Conservation (phyloP, 2,888 invertebrate genomes). For the Drosophila seclusa region DNA sequence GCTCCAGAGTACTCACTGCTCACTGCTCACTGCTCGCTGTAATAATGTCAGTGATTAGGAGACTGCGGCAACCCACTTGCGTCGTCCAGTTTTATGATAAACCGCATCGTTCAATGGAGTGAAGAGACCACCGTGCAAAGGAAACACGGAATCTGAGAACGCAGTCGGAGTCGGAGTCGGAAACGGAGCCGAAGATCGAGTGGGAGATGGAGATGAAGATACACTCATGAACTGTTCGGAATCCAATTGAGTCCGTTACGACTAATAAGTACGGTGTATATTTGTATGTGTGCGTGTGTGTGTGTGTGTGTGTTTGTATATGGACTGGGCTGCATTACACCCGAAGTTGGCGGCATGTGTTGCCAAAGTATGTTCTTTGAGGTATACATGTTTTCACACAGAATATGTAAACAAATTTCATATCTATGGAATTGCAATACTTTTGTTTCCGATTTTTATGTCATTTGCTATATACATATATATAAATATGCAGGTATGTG, state of each 20-base stretch:
- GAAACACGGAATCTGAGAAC: neutral
- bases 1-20: slow-evolving; percentile 45
- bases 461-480: neutral
- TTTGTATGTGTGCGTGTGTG: neutral
- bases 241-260: neutral
- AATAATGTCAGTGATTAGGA: slow-evolving; percentile 32
- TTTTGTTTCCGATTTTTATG: neutral
- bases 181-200: neutral
- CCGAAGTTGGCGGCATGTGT: neutral
- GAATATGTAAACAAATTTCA: neutral
- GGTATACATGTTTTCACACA: slow-evolving; percentile 3
- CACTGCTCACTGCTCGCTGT: slow-evolving; percentile 23
- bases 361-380: slow-evolving; percentile 1
- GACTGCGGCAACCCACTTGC: slow-evolving; percentile 33
- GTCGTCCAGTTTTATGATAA: slow-evolving; percentile 26
- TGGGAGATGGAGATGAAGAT: neutral
- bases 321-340: neutral
- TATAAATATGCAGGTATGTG: neutral
- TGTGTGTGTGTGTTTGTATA: neutral
- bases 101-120: slow-evolving; percentile 8
- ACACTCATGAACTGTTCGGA: neutral
- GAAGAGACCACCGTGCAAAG: neutral
- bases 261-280: neutral
- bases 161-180: neutral
- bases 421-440: neutral